A percentile compares a stretch with the other conserved stretches of the same genome.
Conservation (phyloP, 1,140 invertebrate species). For the Drosophila funebris region DNA sequence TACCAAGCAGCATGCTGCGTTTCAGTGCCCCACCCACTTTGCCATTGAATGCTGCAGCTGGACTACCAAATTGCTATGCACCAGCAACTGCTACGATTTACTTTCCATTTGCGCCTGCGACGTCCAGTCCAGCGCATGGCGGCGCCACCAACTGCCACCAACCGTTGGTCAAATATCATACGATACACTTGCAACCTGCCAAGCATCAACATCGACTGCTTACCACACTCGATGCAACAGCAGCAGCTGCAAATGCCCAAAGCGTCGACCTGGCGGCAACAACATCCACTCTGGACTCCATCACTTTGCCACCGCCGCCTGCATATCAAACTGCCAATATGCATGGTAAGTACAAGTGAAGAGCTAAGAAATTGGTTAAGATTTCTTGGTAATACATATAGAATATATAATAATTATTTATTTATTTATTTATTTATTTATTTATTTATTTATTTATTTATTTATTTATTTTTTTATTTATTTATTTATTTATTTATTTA, state of each 20-base stretch:
- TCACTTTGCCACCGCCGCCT: slow-evolving; percentile 74
- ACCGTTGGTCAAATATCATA: slow-evolving; percentile 80
- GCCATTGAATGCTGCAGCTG: slow-evolving; percentile 31
- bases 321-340: slow-evolving; percentile 81
- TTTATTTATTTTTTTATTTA: too few species aligned
- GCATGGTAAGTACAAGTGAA: slow-evolving; percentile 63
- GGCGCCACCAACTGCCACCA: slow-evolving; percentile 44
- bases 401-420: too few species aligned
- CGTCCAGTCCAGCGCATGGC: slow-evolving; percentile 38
- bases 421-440: too few species aligned
- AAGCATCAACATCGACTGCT: slow-evolving; percentile 60
- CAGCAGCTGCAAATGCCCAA: slow-evolving; percentile 10
- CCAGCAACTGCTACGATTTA: slow-evolving; percentile 77
- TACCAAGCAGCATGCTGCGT: slow-evolving; percentile 76
- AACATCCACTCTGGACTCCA: slow-evolving; percentile 58
- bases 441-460: too few species aligned
- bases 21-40: slow-evolving; percentile 47
- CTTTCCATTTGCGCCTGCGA: slow-evolving; percentile 73
- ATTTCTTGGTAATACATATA: too few species aligned
- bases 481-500: too few species aligned
- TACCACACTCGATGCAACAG: slow-evolving; percentile 23
- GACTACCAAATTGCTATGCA: slow-evolving; percentile 68
- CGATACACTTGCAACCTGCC: slow-evolving; percentile 78
- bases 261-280: slow-evolving; percentile 37
- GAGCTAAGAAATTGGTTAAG: too few species aligned